Percentiles rank a stretch among this genome's conserved stretches.
These are phyloP conservation scores for Leptinotarsa defecta DNA, from an alignment of 1,140 invertebrate genomes.

Conservation along the genomic window DNA sequence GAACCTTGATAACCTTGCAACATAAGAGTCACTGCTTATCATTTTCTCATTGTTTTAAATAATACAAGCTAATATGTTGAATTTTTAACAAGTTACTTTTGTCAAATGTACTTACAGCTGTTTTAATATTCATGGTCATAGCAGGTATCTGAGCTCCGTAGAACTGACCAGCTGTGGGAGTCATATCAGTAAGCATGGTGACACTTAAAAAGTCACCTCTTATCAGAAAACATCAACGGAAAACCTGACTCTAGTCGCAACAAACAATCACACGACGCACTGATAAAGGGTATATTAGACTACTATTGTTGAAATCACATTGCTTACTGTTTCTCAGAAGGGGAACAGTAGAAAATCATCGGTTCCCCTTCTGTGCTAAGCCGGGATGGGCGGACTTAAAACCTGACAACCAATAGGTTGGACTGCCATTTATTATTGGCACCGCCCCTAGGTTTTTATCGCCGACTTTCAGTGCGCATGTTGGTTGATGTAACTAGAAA, in stretches of 20 bases:
- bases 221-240: conserved; percentile 23
- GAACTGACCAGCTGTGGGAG: conserved; percentile 61
- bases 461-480: conserved; percentile 38
- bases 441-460: conserved; percentile 44
- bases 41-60: no score
- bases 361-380: conserved; percentile 51
- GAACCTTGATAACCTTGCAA: no score
- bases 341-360: conserved; percentile 53
- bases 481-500: conserved; percentile 37
- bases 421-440: conserved; percentile 50
- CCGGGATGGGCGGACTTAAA: conserved; percentile 36
- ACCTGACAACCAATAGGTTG: conserved; percentile 44
- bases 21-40: no score
- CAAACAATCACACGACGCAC: conserved; percentile 42
- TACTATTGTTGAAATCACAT: conserved; percentile 55
- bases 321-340: conserved; percentile 55
- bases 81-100: no score
- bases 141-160: conserved; percentile 63
- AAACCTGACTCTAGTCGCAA: conserved; percentile 33
- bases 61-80: no score
- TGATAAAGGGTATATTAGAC: conserved; percentile 41
- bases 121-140: conserved; percentile 63
- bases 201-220: conserved; percentile 28
- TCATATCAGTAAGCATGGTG: conserved; percentile 62
- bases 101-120: conserved; percentile 49